These are phyloP conservation scores for Gallinago media DNA, from an alignment of 2,113 vertebrate species.

Conservation along the genomic window DNA sequence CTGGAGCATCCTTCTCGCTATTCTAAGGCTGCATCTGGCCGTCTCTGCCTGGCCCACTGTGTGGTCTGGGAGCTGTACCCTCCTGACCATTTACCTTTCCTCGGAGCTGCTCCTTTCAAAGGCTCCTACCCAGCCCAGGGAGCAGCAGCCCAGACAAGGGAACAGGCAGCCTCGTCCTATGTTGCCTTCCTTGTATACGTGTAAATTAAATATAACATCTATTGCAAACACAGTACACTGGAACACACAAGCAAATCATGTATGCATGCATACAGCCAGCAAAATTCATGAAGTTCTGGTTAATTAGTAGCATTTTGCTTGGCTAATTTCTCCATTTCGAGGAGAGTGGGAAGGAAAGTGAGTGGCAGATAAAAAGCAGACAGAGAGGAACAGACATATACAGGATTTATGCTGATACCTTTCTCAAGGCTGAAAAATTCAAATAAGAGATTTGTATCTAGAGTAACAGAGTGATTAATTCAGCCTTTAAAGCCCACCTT, in stretches of 20 bases:
- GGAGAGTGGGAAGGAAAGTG: not conserved
- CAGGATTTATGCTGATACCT: not conserved
- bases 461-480: slow-evolving; percentile 29
- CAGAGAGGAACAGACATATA: not conserved
- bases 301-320: not conserved
- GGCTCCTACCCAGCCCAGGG: not conserved
- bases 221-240: not conserved
- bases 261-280: not conserved
- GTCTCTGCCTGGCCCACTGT: not conserved
- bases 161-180: not conserved
- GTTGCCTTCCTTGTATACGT: not conserved
- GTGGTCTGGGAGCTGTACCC: not conserved
- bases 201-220: not conserved
- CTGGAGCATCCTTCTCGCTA: not conserved
- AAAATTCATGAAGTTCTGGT: not conserved
- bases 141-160: not conserved
- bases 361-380: not conserved
- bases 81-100: not conserved
- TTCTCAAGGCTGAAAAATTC: slow-evolving; percentile 19
- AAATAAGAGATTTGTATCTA: not conserved
- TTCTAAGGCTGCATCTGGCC: not conserved
- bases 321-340: not conserved
- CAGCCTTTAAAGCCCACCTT: slow-evolving; percentile 53
- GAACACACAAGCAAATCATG: not conserved
- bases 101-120: not conserved